These are phyloP conservation scores for Drosophila simulans DNA, from an alignment of 1,140 invertebrate species.

Conservation along the genomic window DNA sequence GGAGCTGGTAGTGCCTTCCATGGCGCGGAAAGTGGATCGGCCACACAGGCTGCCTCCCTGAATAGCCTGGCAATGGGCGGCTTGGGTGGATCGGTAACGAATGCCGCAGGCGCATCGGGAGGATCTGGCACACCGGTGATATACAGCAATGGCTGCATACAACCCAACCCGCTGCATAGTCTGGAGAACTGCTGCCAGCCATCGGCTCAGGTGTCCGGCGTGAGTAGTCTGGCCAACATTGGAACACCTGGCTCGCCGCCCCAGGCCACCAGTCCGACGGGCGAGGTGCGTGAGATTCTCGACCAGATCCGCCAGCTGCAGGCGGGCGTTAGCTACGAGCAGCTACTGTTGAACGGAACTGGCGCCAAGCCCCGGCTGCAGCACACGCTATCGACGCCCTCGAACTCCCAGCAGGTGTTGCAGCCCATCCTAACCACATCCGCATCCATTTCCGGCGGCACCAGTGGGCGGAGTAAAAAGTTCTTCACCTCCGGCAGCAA, in stretches of 20 bases:
- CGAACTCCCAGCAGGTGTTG: conserved; percentile 38
- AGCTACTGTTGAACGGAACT: conserved; percentile 46
- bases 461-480: conserved; percentile 62
- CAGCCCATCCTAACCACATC: conserved; percentile 37
- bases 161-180: conserved; percentile 75
- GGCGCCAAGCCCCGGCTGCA: conserved; percentile 58
- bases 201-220: conserved; percentile 86
- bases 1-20: conserved; percentile 10
- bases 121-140: conserved; percentile 57
- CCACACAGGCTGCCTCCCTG: conserved; percentile 54
- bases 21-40: conserved; percentile 31
- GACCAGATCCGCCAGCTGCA: conserved; percentile 89
- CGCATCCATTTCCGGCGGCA: conserved; percentile 14
- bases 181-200: conserved; percentile 77
- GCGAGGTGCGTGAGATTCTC: conserved; percentile 88
- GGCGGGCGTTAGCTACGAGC: conserved; percentile 73
- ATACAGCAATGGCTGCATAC: conserved; percentile 70
- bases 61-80: conserved; percentile 59
- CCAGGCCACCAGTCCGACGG: conserved; percentile 91
- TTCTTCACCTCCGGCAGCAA: conserved; percentile 59
- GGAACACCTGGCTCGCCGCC: conserved; percentile 90
- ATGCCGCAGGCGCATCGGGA: conserved; percentile 6
- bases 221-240: conserved; percentile 88
- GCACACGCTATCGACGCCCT: conserved; percentile 70
- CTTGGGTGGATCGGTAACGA: conserved; percentile 5